These are phyloP conservation scores for Chondrosia reniformis DNA, from an alignment of 37 sponge, comb jelly and placozoan genomes.

Conservation along the genomic window DNA sequence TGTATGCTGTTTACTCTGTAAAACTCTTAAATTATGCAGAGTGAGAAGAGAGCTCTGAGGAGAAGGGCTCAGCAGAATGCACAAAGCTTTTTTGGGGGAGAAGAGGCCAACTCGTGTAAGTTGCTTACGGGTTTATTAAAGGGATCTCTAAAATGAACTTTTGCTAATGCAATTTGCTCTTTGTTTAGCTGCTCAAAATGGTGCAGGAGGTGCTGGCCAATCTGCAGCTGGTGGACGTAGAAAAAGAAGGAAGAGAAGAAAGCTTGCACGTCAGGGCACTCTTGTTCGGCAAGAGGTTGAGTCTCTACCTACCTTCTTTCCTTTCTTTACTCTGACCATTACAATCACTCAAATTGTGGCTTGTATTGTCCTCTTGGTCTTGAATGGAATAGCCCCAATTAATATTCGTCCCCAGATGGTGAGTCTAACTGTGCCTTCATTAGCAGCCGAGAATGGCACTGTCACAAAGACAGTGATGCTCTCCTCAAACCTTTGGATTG, in stretches of 20 bases:
- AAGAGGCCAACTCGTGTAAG: neutral
- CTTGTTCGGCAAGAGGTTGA: slow-evolving; percentile 59
- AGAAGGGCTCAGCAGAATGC: slow-evolving; percentile 10
- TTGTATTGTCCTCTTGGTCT: slow-evolving; percentile 30
- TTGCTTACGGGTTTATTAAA: no score
- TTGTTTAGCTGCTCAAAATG: no score
- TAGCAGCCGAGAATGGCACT: slow-evolving; percentile 22
- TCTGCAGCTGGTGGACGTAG: neutral
- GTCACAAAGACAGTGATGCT: slow-evolving; percentile 36
- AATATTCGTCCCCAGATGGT: slow-evolving; percentile 18
- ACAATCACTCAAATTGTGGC: slow-evolving; percentile 62
- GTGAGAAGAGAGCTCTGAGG: slow-evolving; percentile 1
- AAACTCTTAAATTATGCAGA: slow-evolving; percentile 27
- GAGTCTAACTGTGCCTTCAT: slow-evolving; percentile 26
- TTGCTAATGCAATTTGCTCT: no score
- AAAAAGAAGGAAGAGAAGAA: slow-evolving; percentile 16
- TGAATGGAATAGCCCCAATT: slow-evolving; percentile 50
- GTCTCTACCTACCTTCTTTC: slow-evolving; percentile 89
- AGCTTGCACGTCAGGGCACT: slow-evolving; percentile 72
- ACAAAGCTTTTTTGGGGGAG: slow-evolving; percentile 50
- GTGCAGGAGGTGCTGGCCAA: no score
- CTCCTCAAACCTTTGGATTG: slow-evolving; percentile 86
- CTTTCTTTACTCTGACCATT: slow-evolving; percentile 80
- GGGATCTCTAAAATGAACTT: no score
- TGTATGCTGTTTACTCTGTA: slow-evolving; percentile 21